Conservation (phyloP, 2,888 invertebrate species). For the Leptopilina syphax region DNA sequence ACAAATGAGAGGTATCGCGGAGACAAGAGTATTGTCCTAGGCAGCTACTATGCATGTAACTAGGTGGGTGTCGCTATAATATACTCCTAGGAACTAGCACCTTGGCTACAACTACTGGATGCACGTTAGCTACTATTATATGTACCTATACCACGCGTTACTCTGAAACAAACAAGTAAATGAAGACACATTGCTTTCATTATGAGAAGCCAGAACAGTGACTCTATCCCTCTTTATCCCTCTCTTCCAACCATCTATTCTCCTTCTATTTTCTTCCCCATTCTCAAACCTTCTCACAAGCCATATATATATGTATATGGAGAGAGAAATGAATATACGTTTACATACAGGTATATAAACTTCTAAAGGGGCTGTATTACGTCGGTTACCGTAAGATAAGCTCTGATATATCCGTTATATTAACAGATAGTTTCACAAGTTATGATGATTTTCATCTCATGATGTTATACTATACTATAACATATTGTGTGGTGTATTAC, state of each 20-base stretch:
- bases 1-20: constrained; percentile 65
- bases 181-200: constrained; percentile 75
- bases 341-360: background rate
- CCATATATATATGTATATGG: background rate
- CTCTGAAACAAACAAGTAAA: constrained; percentile 72
- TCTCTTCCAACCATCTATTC: constrained; percentile 5
- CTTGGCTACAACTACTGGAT: constrained; percentile 58
- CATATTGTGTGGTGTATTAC: no score
- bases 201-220: constrained; percentile 56
- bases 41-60: constrained; percentile 26
- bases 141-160: constrained; percentile 63
- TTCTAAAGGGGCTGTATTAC: background rate
- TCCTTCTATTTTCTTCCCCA: background rate
- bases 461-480: no score
- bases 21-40: constrained; percentile 63
- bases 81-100: constrained; percentile 53
- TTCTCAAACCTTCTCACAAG: constrained; percentile 22
- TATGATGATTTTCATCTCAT: no score
- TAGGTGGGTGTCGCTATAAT: constrained; percentile 55
- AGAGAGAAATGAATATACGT: background rate
- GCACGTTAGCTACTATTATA: constrained; percentile 66
- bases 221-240: constrained; percentile 19
- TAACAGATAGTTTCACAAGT: constrained; percentile 4
- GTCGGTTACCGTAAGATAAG: background rate
- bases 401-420: background rate